Conservation (phyloP, 2,113 vertebrate species). For the Tenebrosternarchus preto region DNA sequence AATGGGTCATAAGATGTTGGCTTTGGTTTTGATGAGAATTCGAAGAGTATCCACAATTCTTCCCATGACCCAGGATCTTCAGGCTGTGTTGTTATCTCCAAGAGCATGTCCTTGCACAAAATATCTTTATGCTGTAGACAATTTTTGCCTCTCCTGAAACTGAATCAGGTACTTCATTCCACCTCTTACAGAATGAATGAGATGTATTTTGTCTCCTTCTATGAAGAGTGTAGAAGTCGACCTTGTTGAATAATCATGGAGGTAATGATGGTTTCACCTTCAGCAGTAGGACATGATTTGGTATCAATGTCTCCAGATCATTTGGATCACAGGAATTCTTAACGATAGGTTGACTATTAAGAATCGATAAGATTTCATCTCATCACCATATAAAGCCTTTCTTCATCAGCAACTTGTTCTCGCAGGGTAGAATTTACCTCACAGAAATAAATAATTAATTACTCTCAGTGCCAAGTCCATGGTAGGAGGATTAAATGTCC, state of each 20-base stretch:
- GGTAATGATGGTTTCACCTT: neutral
- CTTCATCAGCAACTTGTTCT: neutral
- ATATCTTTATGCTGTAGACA: too few relatives aligned
- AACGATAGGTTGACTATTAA: neutral
- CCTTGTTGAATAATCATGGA: too few relatives aligned
- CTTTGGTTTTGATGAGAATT: neutral
- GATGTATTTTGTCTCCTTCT: too few relatives aligned
- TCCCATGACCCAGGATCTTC: too few relatives aligned
- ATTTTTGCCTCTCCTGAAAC: too few relatives aligned
- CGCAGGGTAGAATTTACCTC: neutral
- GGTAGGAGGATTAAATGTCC: constrained; percentile 1
- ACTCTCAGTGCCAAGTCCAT: neutral
- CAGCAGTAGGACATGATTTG: neutral
- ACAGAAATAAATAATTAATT: neutral
- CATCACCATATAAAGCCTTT: neutral
- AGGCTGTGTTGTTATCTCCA: too few relatives aligned
- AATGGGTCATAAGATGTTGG: too few relatives aligned
- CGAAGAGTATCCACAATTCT: too few relatives aligned
- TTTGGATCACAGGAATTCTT: neutral
- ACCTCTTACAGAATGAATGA: too few relatives aligned
- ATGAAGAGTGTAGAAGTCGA: too few relatives aligned
- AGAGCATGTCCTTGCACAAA: too few relatives aligned
- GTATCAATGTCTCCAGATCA: neutral
- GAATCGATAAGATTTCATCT: neutral
- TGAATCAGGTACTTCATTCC: too few relatives aligned